Evolutionary conservation across 1,140 invertebrate species (phyloP).

Genomic region (Tetramorium parvispinum): DNA sequence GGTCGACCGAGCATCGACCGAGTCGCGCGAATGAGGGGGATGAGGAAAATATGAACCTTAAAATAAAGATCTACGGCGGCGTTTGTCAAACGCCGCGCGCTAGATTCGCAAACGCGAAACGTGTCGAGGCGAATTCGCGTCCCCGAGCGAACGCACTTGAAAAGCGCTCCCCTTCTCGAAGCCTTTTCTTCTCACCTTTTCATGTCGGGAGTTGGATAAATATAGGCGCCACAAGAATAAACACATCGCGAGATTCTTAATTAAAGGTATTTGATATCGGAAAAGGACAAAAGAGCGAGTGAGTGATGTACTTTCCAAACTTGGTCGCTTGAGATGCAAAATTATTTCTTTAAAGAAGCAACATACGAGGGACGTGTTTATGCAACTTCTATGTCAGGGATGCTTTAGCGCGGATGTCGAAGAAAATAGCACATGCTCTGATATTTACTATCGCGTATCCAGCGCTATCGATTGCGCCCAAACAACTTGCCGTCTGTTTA

Average conservation of each 20-base stretch:
- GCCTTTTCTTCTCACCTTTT: too few relatives aligned
- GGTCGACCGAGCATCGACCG: conserved; percentile 35
- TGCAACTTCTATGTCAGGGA: neutral
- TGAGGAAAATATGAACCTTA: conserved; percentile 14
- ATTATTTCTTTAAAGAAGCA: neutral
- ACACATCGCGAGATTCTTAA: too few relatives aligned
- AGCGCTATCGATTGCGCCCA: conserved; percentile 1
- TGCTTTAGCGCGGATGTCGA: neutral
- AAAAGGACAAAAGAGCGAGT: neutral
- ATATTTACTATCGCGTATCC: conserved; percentile 6
- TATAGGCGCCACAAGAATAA: neutral
- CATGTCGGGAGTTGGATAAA: neutral
- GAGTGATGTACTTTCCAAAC: neutral
- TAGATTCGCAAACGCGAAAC: neutral
- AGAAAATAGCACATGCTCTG: conserved; percentile 23
- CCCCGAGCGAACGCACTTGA: neutral
- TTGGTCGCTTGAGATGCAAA: neutral
- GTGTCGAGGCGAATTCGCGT: neutral
- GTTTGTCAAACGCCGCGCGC: conserved; percentile 1
- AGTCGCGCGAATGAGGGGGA: neutral
- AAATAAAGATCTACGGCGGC: neutral
- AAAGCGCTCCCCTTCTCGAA: too few relatives aligned
- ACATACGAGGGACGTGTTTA: neutral
- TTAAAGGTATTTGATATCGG: neutral
- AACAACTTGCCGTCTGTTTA: conserved; percentile 4